Conservation (phyloP, 64 coral and sea anemone species). For the Hydrozoanthus tunicans region DNA sequence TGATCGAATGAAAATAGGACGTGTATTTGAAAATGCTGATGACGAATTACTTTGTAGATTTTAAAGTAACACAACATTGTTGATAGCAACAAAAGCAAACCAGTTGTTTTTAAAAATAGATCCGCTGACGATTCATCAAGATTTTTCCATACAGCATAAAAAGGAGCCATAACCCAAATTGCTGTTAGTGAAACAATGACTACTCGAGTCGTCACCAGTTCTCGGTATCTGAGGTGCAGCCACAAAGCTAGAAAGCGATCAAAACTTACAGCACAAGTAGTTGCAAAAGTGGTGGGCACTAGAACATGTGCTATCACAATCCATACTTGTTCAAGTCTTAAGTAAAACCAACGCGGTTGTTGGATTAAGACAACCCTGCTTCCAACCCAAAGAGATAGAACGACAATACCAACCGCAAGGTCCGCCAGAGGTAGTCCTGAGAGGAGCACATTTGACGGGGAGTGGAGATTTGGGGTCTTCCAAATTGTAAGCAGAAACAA, state of each 20-base stretch:
- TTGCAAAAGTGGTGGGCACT: neutral
- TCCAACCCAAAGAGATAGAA: neutral
- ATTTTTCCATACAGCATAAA: neutral
- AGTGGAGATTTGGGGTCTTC: neutral
- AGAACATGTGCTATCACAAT: neutral
- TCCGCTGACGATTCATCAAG: neutral
- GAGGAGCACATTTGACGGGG: neutral
- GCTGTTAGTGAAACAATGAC: neutral
- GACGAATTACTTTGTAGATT: neutral
- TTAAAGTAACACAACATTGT: neutral
- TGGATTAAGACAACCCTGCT: neutral
- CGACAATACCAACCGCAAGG: neutral
- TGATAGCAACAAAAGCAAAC: neutral
- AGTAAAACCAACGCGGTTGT: neutral
- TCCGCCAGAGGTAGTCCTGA: neutral
- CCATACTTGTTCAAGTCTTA: neutral
- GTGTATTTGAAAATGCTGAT: neutral
- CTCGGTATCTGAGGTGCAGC: neutral
- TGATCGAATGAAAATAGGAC: neutral
- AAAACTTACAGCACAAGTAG: neutral
- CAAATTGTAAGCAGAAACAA: neutral
- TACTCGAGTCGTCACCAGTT: neutral
- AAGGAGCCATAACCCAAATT: neutral
- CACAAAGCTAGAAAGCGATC: neutral
- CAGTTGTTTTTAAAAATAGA: neutral